phyloP scores from a whole-genome alignment of 2,113 vertebrate genomes.

The Tachysurus fulvidraco region DNA sequence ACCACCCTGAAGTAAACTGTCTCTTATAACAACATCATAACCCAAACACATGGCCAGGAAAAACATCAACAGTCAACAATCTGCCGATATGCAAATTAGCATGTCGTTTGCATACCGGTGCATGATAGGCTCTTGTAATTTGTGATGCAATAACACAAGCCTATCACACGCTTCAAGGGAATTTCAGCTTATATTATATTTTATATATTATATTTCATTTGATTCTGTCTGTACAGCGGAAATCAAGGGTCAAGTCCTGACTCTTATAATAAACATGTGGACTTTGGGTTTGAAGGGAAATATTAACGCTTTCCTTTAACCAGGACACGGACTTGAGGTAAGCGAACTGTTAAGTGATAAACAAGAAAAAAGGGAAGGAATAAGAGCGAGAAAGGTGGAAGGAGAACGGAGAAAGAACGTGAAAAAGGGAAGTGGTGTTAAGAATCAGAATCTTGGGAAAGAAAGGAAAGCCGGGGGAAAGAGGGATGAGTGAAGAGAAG shows the following conservation, averaged over 20 bases:
- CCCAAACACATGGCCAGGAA: neutral
- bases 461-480: too few relatives aligned
- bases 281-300: neutral
- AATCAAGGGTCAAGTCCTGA: neutral
- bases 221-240: neutral
- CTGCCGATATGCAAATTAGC: neutral
- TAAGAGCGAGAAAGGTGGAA: neutral
- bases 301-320: neutral
- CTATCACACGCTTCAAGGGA: neutral
- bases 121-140: neutral
- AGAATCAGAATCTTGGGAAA: too few relatives aligned
- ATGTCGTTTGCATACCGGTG: neutral
- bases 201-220: neutral
- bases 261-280: neutral
- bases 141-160: neutral
- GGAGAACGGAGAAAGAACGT: neutral
- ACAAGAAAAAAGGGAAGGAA: neutral
- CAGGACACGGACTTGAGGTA: neutral
- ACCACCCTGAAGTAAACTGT: neutral
- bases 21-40: neutral
- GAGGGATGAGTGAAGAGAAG: too few relatives aligned
- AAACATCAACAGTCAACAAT: neutral
- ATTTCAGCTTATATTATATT: neutral
- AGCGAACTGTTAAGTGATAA: neutral
- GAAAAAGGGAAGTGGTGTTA: too few relatives aligned